Percentiles rank a stretch among this genome's conserved stretches.
These are phyloP conservation scores for Phymanthus crucifer DNA, from an alignment of 92 coral and sea anemone genomes.

Conservation along the genomic window DNA sequence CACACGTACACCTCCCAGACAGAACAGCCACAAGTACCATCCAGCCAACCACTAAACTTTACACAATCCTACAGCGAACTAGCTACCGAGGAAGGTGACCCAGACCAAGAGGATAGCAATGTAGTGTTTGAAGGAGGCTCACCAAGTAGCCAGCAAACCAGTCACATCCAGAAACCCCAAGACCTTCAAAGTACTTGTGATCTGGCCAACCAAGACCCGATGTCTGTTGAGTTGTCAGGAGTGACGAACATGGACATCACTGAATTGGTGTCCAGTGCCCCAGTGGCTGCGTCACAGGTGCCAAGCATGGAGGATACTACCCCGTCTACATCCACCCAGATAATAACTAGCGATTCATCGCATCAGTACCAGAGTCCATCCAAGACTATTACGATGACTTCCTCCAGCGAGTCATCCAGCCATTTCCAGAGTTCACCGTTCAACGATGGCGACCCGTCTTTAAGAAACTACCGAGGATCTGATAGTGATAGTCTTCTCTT, in stretches of 20 bases:
- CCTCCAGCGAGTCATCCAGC: not conserved
- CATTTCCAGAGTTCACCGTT: constrained; percentile 6
- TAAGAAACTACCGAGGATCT: constrained; percentile 38
- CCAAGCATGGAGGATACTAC: constrained; percentile 16
- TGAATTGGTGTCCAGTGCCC: constrained; percentile 37
- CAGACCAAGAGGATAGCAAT: not conserved
- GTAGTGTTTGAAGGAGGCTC: constrained; percentile 19
- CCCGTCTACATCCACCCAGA: constrained; percentile 12
- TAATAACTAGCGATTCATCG: not conserved
- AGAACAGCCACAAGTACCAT: not conserved
- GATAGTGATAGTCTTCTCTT: constrained; percentile 60
- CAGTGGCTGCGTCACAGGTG: constrained; percentile 28
- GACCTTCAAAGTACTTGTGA: constrained; percentile 8
- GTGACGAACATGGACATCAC: constrained; percentile 35
- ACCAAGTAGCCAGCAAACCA: not conserved
- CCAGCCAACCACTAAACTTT: constrained; percentile 8
- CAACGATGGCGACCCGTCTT: constrained; percentile 16
- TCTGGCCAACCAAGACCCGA: constrained; percentile 31
- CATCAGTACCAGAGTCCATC: constrained; percentile 1
- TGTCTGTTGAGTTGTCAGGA: constrained; percentile 23
- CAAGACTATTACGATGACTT: not conserved
- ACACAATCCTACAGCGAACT: constrained; percentile 14
- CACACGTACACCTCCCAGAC: constrained; percentile 29
- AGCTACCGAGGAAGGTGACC: constrained; percentile 8
- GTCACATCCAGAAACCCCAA: constrained; percentile 11